Evolutionary conservation across 2,888 invertebrate genomes (phyloP), one percentile per base, ranked within the genome.

Genomic region (Ernsta delagoae): DNA sequence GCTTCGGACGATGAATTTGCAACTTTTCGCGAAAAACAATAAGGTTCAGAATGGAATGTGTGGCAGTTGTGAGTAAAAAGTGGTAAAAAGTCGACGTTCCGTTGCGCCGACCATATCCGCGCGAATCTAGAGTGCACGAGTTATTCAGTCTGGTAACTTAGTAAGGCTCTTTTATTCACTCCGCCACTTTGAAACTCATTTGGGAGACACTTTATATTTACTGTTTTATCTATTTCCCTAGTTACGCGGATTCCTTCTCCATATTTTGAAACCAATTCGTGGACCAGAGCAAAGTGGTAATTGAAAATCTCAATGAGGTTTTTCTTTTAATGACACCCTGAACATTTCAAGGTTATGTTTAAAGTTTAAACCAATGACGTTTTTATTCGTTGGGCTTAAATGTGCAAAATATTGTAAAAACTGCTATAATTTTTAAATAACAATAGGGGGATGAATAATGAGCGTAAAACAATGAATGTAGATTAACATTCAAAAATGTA

Each of bases 71-170:
- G 60, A 57, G 64, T 71, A 75, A 73, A 74, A 76, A 73, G 72
- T 72, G 70, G 70, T 66, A 69, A 67, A 67, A 67, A 72, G 79
- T 75, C 75, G 77, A 72, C 79, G 81, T 79, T 82, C 77, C 74
- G 81, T 71, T 82, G 86, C 81, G 78, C 78, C 78, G 79, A 45
- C 59, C 67, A 31, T 56, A 67, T 61, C 56, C 67, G 67, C 76
- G 66, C 54, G 48, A 43, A 73, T 72, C 69, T 72, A 63, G 50
- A 73, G 70, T 71, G 66, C 66, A 60, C 56, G 65, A 41, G 61
- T 56, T 68, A 62, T 69, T 63, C 63, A 63, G 63, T 63, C 63
- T 63, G 59, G 59, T 63, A 59, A 43, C 41, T 69, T 63, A 69
- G 57, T 63, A 48, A 63, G 62, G 63, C 63, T 50, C 59, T 59